Base-by-base conservation (phyloP, 2,888 invertebrate genomes). In the Hypselothyrea guttata region DNA sequence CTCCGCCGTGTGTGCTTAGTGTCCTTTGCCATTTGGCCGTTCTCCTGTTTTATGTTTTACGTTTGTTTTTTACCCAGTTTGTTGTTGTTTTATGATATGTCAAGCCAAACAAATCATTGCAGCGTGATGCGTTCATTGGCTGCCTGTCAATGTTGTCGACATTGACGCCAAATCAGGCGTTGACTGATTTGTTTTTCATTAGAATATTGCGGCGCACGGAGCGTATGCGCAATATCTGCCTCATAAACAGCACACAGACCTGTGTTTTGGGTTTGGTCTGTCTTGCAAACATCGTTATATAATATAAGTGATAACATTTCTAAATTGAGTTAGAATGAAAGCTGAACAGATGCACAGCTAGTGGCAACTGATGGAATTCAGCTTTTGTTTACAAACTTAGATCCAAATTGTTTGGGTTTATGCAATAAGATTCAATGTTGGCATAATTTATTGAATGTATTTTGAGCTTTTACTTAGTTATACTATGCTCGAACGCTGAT, bases 111-210 rank as follows among this genome's bases (percentile, higher is more conserved):
- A 63, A 66, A 66, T 70, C 71, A 71, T 48, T 71, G 71, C 64
- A 68, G 67, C 48, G 28, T 56, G 37, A 66, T 63, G 62, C 62
- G 56, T 57, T 44, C 53, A 27, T 44, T 33, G 38, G 41, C 48
- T 51, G 60, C n/a, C 49, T 56, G 61, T 52, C 46, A 57, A 12
- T 15, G 38, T 7, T 58, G 58, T 22, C 22, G 22, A 22, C 22
- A 22, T 22, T 22, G 22, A 22, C 22, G 22, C 34, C 42, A 58
- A 58, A 44, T 49, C 31, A 45, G 44, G 40, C 53, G 64, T 68
- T 74, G 69, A 67, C 61, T 66, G 78, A 77, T 64, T 81, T 75
- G 66, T 55, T 65, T 81, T 77, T 58, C 58, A 67, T 67, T 63
- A 49, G 59, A 41, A 48, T 2, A 52, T 44, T 16, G 41, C 13